Evolutionary conservation across 2,797 vertebrate genomes (phyloP).

Genomic region (Cuculus canorus): DNA sequence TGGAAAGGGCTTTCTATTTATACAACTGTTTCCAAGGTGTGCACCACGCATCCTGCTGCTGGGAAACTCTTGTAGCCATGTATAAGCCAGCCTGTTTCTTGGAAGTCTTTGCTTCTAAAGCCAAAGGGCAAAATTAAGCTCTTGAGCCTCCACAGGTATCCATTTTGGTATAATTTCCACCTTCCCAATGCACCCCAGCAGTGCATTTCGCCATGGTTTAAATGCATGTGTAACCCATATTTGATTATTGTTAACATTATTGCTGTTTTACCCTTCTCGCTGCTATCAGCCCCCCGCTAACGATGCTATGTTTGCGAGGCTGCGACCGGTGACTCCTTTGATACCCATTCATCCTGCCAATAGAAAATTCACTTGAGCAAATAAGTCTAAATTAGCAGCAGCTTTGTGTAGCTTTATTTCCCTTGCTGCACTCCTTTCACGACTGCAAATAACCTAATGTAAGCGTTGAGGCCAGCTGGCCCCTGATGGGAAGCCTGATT

Average conservation of each 20-base stretch:
- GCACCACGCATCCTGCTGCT: background rate
- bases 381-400: background rate
- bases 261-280: background rate
- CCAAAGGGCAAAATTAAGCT: background rate
- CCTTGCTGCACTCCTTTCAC: background rate
- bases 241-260: background rate
- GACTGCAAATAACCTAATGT: background rate
- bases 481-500: background rate
- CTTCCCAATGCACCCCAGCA: background rate
- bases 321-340: background rate
- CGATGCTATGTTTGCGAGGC: rapidly evolving
- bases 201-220: background rate
- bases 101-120: background rate
- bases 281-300: background rate
- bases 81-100: background rate
- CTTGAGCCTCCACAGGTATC: background rate
- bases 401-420: constrained; percentile 2
- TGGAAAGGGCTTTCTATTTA: background rate
- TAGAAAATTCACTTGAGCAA: background rate
- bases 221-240: background rate
- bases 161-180: background rate
- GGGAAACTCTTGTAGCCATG: background rate
- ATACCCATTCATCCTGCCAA: background rate
- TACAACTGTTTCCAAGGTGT: background rate
- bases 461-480: background rate